Evolutionary conservation across 2,888 invertebrate species (phyloP), one percentile per base, ranked within the genome.

Genomic region (Brenthis hecate): DNA sequence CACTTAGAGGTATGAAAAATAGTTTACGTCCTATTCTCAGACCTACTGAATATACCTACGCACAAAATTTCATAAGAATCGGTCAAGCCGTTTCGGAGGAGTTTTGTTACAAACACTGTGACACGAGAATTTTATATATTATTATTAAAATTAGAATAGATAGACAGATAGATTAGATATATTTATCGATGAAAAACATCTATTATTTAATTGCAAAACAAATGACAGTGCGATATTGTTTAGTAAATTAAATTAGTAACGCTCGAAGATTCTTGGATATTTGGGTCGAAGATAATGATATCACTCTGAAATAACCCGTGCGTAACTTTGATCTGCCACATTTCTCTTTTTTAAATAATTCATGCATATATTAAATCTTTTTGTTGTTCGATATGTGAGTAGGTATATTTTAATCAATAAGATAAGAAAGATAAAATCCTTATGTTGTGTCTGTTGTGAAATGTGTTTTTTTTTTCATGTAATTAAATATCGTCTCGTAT

Each of bases 401-500:
- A 53, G n/a, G n/a, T 5, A 16, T 8, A 19, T 53, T 53, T 16
- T 53, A 53, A 8, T n/a, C 16, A 53, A 3, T 51, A 51, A 51
- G 16, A 43, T 43, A 43, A 43, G 6, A 36, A 6, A 6, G 36
- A 43, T 43, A 11, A 11, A 8, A 43, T 43, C 36, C 36, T 36
- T 6, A 43, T 8, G 8, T 43, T 43, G 11, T 43, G 36, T 36
- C 36, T 8, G 8, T 36, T 36, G 36, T 8, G 8, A 43, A 43
- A 43, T 43, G 36, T 43, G 0, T 1, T 8, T 11, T 3, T 51
- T 51, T 16, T 6, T 51, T 51, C 51, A 51, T n/a, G 3, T 2
- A 56, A 56, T 23, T 56, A 56, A 8, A 47, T 47, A 72, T 73
- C 72, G 76, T 85, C 87, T 87, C 85, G 78, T 82, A 81, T 80